Evolutionary conservation across 37 sponge, comb jelly and placozoan species (phyloP).

Genomic region (Oopsacas minuta): DNA sequence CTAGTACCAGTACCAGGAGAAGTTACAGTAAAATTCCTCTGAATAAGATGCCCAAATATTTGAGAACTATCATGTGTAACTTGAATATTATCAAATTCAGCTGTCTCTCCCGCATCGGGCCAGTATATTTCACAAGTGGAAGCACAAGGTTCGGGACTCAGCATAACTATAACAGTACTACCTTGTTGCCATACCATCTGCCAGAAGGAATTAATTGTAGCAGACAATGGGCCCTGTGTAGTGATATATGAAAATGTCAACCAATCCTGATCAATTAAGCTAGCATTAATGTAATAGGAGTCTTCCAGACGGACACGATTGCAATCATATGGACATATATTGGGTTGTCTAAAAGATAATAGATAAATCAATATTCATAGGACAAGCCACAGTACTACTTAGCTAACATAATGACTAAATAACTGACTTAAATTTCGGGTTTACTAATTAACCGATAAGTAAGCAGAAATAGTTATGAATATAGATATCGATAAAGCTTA

Average conservation of each 20-base stretch:
- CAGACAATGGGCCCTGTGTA: not conserved
- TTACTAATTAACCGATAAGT: no score
- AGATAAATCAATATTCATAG: no score
- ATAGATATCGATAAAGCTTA: no score
- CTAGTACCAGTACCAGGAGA: not conserved
- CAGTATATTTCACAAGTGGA: not conserved
- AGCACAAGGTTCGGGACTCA: not conserved
- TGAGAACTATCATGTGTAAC: not conserved
- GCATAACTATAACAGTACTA: not conserved
- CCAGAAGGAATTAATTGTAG: not conserved
- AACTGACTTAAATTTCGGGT: no score
- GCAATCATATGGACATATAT: conserved; percentile 8
- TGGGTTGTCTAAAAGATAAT: not conserved
- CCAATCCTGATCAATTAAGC: not conserved
- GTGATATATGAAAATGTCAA: not conserved
- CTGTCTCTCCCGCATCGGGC: not conserved
- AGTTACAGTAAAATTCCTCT: not conserved
- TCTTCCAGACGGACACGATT: not conserved
- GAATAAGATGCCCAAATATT: not conserved
- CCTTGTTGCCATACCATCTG: not conserved
- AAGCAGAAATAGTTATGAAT: no score
- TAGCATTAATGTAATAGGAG: not conserved
- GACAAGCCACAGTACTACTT: no score
- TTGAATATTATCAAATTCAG: not conserved
- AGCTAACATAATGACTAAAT: not conserved